Evolutionary conservation across 2,888 invertebrate species (phyloP), one percentile per base, ranked within the genome.

Genomic region (Lutraria lutraria): DNA sequence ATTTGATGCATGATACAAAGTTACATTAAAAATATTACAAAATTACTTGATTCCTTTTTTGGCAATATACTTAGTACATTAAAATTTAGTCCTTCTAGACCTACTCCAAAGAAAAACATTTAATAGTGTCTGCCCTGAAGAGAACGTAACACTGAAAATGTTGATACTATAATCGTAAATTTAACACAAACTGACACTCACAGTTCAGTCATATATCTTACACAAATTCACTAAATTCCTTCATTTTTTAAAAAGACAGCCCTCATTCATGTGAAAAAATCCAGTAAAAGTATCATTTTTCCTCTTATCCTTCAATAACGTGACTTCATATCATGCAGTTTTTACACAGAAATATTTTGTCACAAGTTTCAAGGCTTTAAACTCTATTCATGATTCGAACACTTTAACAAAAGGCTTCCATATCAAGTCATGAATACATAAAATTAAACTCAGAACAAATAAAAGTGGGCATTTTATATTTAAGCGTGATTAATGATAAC

Each of bases 251-350:
- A 63, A 68, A 68, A 68, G 25, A n/a, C 4, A 8, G n/a, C 63
- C 0, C 8, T 13, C 4, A 12, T 8, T 68, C 6, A 13, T 68
- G 63, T 25, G 63, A 25, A 76, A 76, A 31, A 76, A 34, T 76
- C 31, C 25, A 4, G 76, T 31, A 76, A 76, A 76, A 76, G 76
- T 76, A 76, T 76, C 76, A 76, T 76, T 34, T 76, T 76, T 76
- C 76, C 31, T 76, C 31, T 76, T 25, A 76, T 76, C 76, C 25
- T 16, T 31, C 16, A 31, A 13, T 21, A 34, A n/a, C 12, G 6
- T 31, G 76, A 76, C 76, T 31, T 76, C 19, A 76, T 31, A 34
- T 10, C 76, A 10, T 19, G 31, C 29, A 31, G 34, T 31, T 76
- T 76, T 76, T 25, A 76, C 76, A 34, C 34, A 19, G 19, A 34